These are phyloP conservation scores for Pelmatolapia mariae DNA, from an alignment of 2,113 vertebrate genomes.

Conservation along the genomic window DNA sequence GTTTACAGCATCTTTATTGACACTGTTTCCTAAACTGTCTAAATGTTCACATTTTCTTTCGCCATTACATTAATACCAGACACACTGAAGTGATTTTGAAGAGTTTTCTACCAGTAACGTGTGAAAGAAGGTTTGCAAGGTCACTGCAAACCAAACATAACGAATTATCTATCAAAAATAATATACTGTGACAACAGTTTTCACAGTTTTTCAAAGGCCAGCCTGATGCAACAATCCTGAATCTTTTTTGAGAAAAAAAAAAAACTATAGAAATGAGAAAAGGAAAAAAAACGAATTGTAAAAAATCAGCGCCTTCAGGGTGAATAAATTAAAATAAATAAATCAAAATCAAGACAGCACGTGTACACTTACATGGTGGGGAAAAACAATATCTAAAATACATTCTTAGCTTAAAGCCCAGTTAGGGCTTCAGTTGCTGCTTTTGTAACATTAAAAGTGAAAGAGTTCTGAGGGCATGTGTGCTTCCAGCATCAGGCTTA, in stretches of 20 bases:
- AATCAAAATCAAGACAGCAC: neutral
- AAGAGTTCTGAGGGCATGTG: too few relatives aligned
- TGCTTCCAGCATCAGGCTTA: neutral
- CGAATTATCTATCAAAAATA: neutral
- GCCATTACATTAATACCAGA: neutral
- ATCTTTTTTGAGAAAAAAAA: too few relatives aligned
- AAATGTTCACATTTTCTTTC: neutral
- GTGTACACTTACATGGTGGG: neutral
- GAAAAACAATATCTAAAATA: neutral
- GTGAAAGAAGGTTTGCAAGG: neutral
- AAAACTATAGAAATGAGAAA: neutral
- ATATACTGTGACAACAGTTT: neutral
- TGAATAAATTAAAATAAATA: neutral
- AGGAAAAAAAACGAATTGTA: accelerated
- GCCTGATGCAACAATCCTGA: neutral
- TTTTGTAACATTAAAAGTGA: neutral
- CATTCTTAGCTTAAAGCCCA: neutral
- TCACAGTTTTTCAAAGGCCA: neutral
- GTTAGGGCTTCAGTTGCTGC: neutral
- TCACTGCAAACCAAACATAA: neutral
- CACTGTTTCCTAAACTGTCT: neutral
- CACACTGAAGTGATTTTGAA: neutral
- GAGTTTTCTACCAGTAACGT: neutral
- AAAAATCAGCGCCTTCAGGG: neutral
- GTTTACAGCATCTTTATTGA: neutral